These are phyloP conservation scores for Lepus oiostolus DNA, from an alignment of 2,797 vertebrate genomes.

Conservation along the genomic window DNA sequence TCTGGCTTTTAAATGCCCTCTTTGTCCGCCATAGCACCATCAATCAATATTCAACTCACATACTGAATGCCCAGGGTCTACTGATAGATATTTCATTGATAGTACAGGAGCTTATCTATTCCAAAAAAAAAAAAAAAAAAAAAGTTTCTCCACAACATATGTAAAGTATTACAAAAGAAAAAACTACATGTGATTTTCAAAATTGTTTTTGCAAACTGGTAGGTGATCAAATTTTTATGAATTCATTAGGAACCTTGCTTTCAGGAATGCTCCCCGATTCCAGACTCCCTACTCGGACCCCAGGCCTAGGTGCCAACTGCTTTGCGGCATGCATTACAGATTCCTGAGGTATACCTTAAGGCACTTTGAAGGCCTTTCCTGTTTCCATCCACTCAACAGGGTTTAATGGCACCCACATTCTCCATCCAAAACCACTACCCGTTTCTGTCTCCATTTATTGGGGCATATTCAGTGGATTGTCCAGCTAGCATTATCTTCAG, in stretches of 20 bases:
- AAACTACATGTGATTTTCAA: too few relatives aligned
- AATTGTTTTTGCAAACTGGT: too few relatives aligned
- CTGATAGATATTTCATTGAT: background rate
- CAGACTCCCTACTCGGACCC: background rate
- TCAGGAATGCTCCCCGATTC: constrained; percentile 40
- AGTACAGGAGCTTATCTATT: too few relatives aligned
- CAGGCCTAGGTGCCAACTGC: background rate
- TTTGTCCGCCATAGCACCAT: background rate
- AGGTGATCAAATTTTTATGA: constrained; percentile 32
- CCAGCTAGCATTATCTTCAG: constrained; percentile 18
- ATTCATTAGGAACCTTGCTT: constrained; percentile 34
- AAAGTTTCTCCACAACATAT: too few relatives aligned
- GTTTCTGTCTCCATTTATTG: constrained; percentile 14
- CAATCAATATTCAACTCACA: constrained; percentile 17
- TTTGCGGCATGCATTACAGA: background rate
- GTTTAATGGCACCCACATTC: background rate
- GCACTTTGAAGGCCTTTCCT: background rate
- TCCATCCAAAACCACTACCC: background rate
- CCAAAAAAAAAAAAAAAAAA: too few relatives aligned
- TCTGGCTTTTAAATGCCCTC: background rate
- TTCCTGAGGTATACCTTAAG: background rate
- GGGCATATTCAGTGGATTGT: background rate
- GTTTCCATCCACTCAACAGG: background rate
- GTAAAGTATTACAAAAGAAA: too few relatives aligned
- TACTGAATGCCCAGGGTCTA: background rate